Conservation (phyloP, 1,140 invertebrate species). For the Drosophila tani region DNA sequence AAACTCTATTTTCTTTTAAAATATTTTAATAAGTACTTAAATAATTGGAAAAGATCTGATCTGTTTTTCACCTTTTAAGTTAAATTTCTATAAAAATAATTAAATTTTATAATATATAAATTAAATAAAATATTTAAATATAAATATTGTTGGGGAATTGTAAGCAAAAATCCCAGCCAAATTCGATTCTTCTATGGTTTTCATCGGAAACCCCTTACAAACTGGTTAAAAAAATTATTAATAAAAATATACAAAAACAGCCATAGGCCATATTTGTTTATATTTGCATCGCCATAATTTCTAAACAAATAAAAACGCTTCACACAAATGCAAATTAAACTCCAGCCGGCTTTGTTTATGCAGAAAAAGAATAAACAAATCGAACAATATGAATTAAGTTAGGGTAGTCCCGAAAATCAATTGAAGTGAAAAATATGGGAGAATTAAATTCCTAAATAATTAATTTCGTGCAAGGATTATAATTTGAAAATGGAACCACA, state of each 20-base stretch:
- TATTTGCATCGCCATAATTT: background rate
- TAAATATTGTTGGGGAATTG: background rate
- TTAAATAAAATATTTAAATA: too few relatives aligned
- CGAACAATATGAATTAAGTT: constrained; percentile 6
- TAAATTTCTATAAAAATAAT: too few relatives aligned
- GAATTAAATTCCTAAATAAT: background rate
- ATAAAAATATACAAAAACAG: background rate
- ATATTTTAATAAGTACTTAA: background rate
- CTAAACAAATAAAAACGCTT: background rate
- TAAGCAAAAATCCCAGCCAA: background rate
- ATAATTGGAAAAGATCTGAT: background rate
- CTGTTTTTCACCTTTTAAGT: too few relatives aligned
- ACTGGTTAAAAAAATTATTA: background rate
- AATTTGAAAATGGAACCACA: too few relatives aligned
- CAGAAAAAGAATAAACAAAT: constrained; percentile 12
- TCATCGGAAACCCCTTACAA: too few relatives aligned
- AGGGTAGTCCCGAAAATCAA: constrained; percentile 9
- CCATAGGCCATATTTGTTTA: constrained; percentile 2
- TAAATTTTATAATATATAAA: too few relatives aligned
- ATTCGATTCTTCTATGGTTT: background rate
- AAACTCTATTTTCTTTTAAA: too few relatives aligned
- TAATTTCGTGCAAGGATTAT: too few relatives aligned
- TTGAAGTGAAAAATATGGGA: background rate
- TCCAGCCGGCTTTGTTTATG: constrained; percentile 17
- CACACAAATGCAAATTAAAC: background rate